These are phyloP conservation scores for Canis aureus DNA, from an alignment of 2,113 vertebrate species.

Conservation along the genomic window DNA sequence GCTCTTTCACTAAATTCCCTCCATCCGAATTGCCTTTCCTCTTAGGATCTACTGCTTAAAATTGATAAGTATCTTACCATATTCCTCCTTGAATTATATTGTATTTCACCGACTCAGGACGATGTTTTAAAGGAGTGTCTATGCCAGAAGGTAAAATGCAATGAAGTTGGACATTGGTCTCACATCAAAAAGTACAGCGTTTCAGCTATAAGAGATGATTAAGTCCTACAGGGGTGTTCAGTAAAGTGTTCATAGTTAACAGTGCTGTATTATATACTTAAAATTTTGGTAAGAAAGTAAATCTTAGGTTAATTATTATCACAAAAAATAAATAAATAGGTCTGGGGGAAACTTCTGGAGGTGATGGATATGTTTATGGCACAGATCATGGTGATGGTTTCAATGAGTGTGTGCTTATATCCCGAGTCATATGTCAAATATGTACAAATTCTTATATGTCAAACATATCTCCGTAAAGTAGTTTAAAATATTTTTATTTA, in stretches of 20 bases:
- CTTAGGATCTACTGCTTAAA: not conserved
- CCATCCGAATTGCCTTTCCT: not conserved
- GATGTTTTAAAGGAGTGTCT: not conserved
- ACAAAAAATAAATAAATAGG: not conserved
- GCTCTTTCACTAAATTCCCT: not conserved
- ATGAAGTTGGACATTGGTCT: not conserved
- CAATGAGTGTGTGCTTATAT: too few species aligned
- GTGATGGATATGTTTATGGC: too few species aligned
- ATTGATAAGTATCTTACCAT: not conserved
- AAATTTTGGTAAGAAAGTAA: not conserved
- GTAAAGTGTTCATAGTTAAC: not conserved
- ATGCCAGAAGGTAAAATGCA: not conserved
- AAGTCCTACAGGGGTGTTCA: not conserved
- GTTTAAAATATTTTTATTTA: not conserved
- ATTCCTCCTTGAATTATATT: not conserved
- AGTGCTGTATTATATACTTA: not conserved
- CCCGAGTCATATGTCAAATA: not conserved
- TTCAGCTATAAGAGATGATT: not conserved
- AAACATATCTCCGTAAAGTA: not conserved
- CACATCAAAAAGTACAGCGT: not conserved
- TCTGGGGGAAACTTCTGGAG: not conserved
- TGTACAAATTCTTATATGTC: not conserved
- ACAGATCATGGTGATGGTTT: not conserved
- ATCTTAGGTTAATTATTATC: not conserved
- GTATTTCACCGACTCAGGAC: not conserved